Percentiles rank a stretch among this genome's conserved stretches.
These are phyloP conservation scores for Lophochroa leadbeateri DNA, from an alignment of 2,113 vertebrate genomes.

Conservation along the genomic window DNA sequence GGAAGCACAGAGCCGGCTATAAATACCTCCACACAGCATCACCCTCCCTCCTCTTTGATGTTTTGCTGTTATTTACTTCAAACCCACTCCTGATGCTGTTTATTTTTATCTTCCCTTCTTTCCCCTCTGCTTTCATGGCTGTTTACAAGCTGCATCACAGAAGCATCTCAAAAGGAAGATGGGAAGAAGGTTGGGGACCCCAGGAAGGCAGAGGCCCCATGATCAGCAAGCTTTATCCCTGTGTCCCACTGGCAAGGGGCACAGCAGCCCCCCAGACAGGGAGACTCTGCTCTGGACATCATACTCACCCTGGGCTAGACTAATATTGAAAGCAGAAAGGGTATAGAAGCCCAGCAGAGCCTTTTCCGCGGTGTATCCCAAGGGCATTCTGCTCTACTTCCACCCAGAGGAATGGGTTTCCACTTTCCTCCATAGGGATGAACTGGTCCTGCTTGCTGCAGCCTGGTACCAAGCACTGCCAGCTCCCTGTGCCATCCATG, in stretches of 20 bases:
- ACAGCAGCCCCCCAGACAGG: neutral
- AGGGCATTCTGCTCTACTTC: neutral
- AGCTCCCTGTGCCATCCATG: neutral
- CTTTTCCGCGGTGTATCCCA: neutral
- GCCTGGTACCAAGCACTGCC: rapidly evolving
- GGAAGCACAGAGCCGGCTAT: neutral
- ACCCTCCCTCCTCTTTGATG: slow-evolving; percentile 41
- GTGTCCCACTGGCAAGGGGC: rapidly evolving
- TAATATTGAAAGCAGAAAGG: neutral
- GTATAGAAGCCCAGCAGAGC: neutral
- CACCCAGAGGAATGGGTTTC: neutral
- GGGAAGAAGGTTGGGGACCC: neutral
- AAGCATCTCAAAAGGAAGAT: neutral
- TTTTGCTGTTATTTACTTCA: slow-evolving; percentile 49
- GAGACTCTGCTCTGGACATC: neutral
- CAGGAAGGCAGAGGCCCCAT: neutral
- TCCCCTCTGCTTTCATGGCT: neutral
- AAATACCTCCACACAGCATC: slow-evolving; percentile 44
- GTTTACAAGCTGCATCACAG: neutral
- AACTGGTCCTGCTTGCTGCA: neutral
- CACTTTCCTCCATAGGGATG: rapidly evolving
- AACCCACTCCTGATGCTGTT: slow-evolving; percentile 13
- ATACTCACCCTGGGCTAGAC: rapidly evolving
- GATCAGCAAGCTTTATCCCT: neutral
- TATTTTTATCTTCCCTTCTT: slow-evolving; percentile 47